Evolutionary conservation across 2,797 vertebrate species (phyloP).

Genomic region (Chlorospingus semifuscus): DNA sequence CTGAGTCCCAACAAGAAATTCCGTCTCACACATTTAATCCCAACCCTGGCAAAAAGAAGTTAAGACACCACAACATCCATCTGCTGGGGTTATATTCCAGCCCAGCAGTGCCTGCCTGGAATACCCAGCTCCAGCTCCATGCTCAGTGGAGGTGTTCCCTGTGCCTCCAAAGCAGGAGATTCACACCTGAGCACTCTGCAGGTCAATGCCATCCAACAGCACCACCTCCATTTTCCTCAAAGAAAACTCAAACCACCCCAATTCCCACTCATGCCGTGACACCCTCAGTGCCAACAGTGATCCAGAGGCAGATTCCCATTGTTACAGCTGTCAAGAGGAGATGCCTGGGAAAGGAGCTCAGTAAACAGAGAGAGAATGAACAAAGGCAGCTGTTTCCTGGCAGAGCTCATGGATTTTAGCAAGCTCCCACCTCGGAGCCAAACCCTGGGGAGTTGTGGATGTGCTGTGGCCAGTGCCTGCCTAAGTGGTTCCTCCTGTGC

Average conservation of each 20-base stretch:
- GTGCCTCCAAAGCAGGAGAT: not conserved
- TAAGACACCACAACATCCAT: not conserved
- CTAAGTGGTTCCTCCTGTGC: not conserved
- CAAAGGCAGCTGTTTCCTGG: not conserved
- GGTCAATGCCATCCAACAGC: not conserved
- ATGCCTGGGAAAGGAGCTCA: not conserved
- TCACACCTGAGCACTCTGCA: not conserved
- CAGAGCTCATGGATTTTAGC: not conserved
- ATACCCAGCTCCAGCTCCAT: not conserved
- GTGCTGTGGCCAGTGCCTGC: not conserved
- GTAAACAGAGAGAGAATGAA: not conserved
- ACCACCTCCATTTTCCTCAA: not conserved
- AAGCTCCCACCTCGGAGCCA: not conserved
- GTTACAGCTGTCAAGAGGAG: not conserved
- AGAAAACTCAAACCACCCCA: not conserved
- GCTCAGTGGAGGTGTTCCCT: not conserved
- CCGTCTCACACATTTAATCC: not conserved
- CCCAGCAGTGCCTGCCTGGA: not conserved
- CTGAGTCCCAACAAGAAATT: not conserved
- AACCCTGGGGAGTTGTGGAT: not conserved
- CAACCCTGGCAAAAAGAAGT: not conserved
- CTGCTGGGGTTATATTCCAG: not conserved
- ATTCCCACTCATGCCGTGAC: not conserved
- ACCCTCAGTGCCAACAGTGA: rapidly evolving
- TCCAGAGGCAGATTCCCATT: not conserved